phyloP scores from a whole-genome alignment of 1,140 invertebrate genomes.

The Matsumurasca onukii region DNA sequence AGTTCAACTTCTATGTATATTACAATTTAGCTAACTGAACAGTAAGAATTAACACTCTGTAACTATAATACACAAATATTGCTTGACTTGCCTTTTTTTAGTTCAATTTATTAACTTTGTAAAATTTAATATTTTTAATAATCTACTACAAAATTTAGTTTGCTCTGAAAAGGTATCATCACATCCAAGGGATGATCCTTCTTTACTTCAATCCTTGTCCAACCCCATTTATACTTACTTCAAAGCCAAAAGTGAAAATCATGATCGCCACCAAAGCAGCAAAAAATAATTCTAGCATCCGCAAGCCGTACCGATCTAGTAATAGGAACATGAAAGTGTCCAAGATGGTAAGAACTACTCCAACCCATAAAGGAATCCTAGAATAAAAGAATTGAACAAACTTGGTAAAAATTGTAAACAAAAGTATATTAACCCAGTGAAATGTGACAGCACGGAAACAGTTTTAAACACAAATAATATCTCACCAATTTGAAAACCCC shows the following conservation, averaged over 20 bases:
- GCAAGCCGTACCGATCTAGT: slow-evolving; percentile 89
- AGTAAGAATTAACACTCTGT: too few relatives aligned
- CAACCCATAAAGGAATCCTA: slow-evolving; percentile 82
- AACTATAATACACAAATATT: too few relatives aligned
- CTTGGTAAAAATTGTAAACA: too few relatives aligned
- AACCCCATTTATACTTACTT: slow-evolving; percentile 61
- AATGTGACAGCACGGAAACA: too few relatives aligned
- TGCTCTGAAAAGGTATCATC: not conserved
- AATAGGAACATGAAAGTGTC: slow-evolving; percentile 95
- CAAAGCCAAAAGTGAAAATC: slow-evolving; percentile 89
- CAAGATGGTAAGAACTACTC: slow-evolving; percentile 83
- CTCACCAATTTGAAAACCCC: too few relatives aligned
- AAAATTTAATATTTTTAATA: slow-evolving; percentile 24
- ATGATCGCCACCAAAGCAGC: slow-evolving; percentile 81
- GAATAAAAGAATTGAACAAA: too few relatives aligned
- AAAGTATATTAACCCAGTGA: too few relatives aligned
- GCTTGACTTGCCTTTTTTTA: too few relatives aligned
- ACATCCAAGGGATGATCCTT: not conserved
- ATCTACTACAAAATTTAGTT: slow-evolving; percentile 17
- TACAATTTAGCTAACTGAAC: too few relatives aligned
- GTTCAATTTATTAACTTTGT: too few relatives aligned
- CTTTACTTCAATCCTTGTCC: not conserved
- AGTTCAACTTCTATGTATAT: too few relatives aligned
- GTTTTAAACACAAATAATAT: too few relatives aligned
- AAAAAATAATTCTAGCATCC: slow-evolving; percentile 89